Percentiles rank a stretch among this genome's conserved stretches.
phyloP scores from a whole-genome alignment of 2,113 vertebrate species.

The Tor tambroides region DNA sequence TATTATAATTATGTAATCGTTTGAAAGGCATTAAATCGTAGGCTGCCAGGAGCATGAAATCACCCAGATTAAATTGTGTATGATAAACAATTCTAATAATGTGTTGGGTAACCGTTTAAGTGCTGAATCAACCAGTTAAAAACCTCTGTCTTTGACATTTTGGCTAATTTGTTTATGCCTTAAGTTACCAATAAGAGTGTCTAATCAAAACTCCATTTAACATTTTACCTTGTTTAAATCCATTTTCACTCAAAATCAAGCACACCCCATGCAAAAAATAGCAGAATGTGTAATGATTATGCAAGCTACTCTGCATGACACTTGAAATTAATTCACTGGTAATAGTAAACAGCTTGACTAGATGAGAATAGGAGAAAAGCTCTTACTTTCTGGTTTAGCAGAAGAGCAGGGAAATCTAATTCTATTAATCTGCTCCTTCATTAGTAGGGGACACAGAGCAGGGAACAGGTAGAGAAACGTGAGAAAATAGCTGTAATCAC shows the following conservation, averaged over 20 bases:
- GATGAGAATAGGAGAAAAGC: slow-evolving; percentile 17
- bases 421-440: slow-evolving; percentile 72
- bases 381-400: slow-evolving; percentile 53
- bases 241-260: no score
- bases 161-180: no score
- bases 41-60: not conserved
- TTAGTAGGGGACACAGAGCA: slow-evolving; percentile 59
- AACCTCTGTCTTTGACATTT: no score
- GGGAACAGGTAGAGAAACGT: slow-evolving; percentile 39
- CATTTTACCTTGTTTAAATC: no score
- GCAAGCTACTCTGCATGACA: not conserved
- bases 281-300: not conserved
- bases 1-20: no score
- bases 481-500: slow-evolving; percentile 68
- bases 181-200: no score
- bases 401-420: slow-evolving; percentile 59
- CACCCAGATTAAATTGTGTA: not conserved
- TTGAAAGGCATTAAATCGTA: not conserved
- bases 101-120: no score
- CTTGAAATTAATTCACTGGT: not conserved
- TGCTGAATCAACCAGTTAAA: no score
- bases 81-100: not conserved
- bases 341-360: slow-evolving; percentile 4
- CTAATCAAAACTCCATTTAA: no score
- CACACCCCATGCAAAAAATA: no score